Evolutionary conservation across 2,888 invertebrate genomes (phyloP).

Genomic region (Drosophila meridionalis): DNA sequence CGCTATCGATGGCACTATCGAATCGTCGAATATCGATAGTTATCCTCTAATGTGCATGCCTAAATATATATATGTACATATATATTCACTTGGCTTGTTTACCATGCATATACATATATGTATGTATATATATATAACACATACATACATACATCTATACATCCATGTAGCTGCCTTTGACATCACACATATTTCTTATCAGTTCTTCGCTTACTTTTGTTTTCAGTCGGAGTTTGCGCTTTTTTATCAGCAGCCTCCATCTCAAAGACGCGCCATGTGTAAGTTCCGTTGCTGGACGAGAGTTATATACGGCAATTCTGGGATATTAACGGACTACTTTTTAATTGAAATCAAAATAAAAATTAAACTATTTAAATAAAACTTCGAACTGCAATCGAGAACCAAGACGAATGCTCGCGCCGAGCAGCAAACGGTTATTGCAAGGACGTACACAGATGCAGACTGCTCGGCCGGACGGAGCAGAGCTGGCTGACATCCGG

Average conservation of each 20-base stretch:
- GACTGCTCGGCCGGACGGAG: constrained; percentile 24
- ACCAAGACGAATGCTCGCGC: not conserved
- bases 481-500: constrained; percentile 15
- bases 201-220: constrained; percentile 16
- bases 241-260: constrained; percentile 14
- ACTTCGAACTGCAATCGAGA: not conserved
- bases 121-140: not conserved
- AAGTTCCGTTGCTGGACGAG: not conserved
- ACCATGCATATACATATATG: not conserved
- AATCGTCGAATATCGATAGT: too few relatives aligned
- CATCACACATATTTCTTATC: constrained; percentile 1
- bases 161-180: not conserved
- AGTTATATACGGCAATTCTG: too few relatives aligned
- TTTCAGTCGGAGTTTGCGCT: constrained; percentile 20
- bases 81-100: not conserved
- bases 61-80: too few relatives aligned
- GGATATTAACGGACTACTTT: too few relatives aligned
- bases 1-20: too few relatives aligned
- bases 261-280: constrained; percentile 14
- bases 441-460: constrained; percentile 17
- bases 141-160: not conserved
- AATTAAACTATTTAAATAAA: not conserved
- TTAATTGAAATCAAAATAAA: not conserved
- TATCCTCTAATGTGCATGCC: too few relatives aligned
- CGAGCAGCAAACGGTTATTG: constrained; percentile 31